Evolutionary conservation across 1,140 invertebrate genomes (phyloP).

Genomic region (Solenopsis invicta): DNA sequence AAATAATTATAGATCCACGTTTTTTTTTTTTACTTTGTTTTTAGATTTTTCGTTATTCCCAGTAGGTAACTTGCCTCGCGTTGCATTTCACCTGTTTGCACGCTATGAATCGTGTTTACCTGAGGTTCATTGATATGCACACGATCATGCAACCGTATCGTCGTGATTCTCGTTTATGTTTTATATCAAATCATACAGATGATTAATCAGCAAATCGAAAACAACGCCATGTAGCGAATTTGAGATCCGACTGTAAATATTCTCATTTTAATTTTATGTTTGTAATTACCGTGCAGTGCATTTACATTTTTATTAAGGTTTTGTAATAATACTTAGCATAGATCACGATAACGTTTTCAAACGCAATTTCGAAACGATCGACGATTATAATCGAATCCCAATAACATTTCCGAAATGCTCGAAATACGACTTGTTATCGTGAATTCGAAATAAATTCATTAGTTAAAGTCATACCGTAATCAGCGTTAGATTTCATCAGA

Average conservation of each 20-base stretch:
- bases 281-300: background rate
- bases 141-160: too few relatives aligned
- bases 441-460: background rate
- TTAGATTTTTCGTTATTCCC: background rate
- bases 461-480: background rate
- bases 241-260: background rate
- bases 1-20: background rate
- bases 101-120: background rate
- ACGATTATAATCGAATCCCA: background rate
- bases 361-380: background rate
- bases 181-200: background rate
- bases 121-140: conserved; percentile 31
- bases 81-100: background rate
- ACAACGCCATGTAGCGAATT: background rate
- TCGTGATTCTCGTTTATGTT: background rate
- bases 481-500: background rate
- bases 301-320: background rate
- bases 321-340: background rate
- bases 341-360: background rate
- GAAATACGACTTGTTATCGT: background rate
- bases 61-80: background rate
- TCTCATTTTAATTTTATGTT: background rate
- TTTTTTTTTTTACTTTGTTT: background rate
- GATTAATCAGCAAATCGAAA: conserved; percentile 29
- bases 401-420: too few relatives aligned